Base-by-base conservation (phyloP, 2,797 vertebrate genomes). In the Rallus crepitans region DNA sequence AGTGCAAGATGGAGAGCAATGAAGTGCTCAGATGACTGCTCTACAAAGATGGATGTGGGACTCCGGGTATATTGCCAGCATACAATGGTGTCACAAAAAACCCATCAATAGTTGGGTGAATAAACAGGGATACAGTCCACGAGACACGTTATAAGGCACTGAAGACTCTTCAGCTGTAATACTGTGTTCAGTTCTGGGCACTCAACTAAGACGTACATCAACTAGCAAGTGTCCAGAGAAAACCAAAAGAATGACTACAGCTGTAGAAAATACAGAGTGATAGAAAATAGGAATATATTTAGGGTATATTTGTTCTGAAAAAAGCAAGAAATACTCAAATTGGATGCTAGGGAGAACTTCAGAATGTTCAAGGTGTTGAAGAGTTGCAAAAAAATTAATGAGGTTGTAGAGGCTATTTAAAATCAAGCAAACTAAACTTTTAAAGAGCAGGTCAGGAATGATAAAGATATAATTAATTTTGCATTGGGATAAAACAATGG, bases 301-400 rank as follows among this genome's bases (percentile, higher is more conserved):
- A 82, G n/a, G 28, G 15, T 42, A 48, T 42, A 52, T 75, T 75
- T 83, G 25, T 88, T 91, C 40, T 61, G 61, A 35, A 88, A 93
- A 89, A 90, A 60, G 19, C 12, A 76, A 76, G 33, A 47, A 52
- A 40, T 30, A 70, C 31, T 92, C 13, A 52, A 52, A 73, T 1
- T 60, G 47, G 23, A 25, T 45, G 20, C n/a, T 66, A 56, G 25
- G 68, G 42, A 66, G 92, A 91, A 48, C 20, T n/a, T 81, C 27
- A 48, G 37, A 59, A 93, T 20, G 9, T 87, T 77, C 47, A 68
- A 87, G 16, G 17, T 72, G 14, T 45, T 72, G 47, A 82, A 73
- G 15, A 61, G 15, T 60, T 88, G 33, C 18, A 88, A 64, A 56
- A 75, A 87, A 94, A 77, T n/a, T 66, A 10, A 21, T 40, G 37